Evolutionary conservation across 2,113 vertebrate species (phyloP).

Genomic region (Rhineura floridana): DNA sequence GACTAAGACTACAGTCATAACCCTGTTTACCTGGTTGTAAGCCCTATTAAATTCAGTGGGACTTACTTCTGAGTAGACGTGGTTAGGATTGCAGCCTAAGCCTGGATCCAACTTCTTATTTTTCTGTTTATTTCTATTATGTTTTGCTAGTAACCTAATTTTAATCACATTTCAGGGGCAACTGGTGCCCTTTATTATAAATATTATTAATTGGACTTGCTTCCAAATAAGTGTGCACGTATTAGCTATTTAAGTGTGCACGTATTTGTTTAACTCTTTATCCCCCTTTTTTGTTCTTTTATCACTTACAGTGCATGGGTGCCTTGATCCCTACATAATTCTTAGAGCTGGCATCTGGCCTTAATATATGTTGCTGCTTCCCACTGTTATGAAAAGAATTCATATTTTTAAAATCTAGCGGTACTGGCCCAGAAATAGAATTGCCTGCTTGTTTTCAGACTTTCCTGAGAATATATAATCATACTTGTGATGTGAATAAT

Average conservation of each 20-base stretch:
- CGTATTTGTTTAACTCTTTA: not conserved
- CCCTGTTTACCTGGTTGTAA: not conserved
- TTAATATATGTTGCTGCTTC: constrained; percentile 36
- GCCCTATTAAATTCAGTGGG: not conserved
- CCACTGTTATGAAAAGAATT: not conserved
- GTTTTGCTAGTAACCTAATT: not conserved
- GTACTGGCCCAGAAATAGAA: not conserved
- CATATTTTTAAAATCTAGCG: not conserved
- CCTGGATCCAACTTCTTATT: not conserved
- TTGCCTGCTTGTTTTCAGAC: not conserved
- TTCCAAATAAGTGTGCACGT: not conserved
- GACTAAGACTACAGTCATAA: not conserved
- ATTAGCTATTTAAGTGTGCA: not conserved
- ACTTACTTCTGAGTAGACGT: not conserved
- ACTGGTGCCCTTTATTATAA: not conserved
- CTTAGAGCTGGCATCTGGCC: not conserved
- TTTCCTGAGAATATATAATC: not conserved
- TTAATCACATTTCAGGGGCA: not conserved
- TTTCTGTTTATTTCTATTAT: not conserved
- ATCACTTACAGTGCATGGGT: not conserved
- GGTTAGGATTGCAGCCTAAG: not conserved
- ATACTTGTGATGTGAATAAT: constrained; percentile 9
- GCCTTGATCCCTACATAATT: not conserved
- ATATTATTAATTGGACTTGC: not conserved
- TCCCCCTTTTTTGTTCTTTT: not conserved